phyloP scores from a whole-genome alignment of 2,797 vertebrate genomes.

The Pyrocephalus nanus region DNA sequence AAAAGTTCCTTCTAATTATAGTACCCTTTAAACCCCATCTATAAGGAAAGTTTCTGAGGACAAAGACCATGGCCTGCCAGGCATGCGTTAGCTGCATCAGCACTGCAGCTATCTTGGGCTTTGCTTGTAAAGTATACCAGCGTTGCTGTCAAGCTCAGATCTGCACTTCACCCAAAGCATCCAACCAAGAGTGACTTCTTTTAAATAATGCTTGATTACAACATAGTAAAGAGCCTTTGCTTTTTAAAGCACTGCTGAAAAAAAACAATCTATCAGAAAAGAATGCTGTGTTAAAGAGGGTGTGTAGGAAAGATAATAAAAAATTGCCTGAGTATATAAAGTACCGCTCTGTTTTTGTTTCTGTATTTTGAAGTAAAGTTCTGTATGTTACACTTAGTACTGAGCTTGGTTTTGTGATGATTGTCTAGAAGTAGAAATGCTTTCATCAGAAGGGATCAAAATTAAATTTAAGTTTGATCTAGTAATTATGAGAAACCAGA shows the following conservation, averaged over 20 bases:
- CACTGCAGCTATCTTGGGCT: neutral
- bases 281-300: neutral
- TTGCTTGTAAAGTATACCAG: neutral
- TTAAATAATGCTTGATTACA: neutral
- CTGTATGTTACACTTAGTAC: neutral
- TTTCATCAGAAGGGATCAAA: neutral
- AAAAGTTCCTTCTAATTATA: neutral
- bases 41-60: neutral
- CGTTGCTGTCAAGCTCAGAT: neutral
- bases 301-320: neutral
- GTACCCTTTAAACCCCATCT: neutral
- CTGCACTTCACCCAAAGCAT: neutral
- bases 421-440: neutral
- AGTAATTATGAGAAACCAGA: neutral
- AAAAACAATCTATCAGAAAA: neutral
- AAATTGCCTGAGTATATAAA: neutral
- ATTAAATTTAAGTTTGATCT: neutral
- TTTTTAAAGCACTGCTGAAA: neutral
- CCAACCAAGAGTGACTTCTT: neutral
- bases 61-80: neutral
- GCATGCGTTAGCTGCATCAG: neutral
- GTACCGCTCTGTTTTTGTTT: neutral
- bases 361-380: neutral
- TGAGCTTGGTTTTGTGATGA: neutral
- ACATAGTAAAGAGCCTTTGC: neutral